These are phyloP conservation scores for Carollia perspicillata DNA, from an alignment of 2,113 vertebrate genomes.

Conservation along the genomic window DNA sequence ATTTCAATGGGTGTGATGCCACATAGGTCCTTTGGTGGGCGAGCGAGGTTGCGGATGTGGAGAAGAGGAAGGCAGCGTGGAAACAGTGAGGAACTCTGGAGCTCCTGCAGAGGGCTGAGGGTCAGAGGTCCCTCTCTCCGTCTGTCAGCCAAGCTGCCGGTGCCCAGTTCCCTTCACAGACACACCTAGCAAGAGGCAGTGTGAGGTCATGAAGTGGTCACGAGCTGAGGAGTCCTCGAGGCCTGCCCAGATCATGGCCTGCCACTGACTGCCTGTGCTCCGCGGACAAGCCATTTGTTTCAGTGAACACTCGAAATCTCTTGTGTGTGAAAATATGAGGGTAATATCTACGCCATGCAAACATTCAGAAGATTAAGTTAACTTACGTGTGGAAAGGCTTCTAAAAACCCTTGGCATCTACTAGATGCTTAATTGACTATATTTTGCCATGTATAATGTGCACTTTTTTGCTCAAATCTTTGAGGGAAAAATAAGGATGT, in stretches of 20 bases:
- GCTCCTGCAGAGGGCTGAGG: background rate
- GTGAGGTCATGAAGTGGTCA: background rate
- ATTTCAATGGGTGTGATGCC: too few species aligned
- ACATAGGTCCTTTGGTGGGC: background rate
- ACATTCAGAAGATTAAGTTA: slow-evolving; percentile 18
- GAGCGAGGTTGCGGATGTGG: background rate
- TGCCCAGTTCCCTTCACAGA: background rate
- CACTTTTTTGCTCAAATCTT: too few species aligned
- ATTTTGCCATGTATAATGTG: too few species aligned
- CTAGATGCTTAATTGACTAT: background rate
- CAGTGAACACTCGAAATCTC: background rate
- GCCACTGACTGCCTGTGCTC: background rate
- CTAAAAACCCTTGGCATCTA: background rate
- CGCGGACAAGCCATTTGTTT: background rate
- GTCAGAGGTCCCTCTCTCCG: background rate
- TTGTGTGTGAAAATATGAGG: background rate
- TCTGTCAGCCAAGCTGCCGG: background rate
- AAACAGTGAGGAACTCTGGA: background rate
- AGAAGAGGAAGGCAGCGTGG: background rate
- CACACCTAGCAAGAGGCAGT: background rate
- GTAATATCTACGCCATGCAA: background rate
- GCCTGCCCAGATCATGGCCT: background rate
- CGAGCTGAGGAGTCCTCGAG: background rate
- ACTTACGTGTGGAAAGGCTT: background rate
- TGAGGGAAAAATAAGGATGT: too few species aligned